Evolutionary conservation across 2,113 vertebrate genomes (phyloP), one percentile per base, ranked within the genome.

Genomic region (Symphodus melops): DNA sequence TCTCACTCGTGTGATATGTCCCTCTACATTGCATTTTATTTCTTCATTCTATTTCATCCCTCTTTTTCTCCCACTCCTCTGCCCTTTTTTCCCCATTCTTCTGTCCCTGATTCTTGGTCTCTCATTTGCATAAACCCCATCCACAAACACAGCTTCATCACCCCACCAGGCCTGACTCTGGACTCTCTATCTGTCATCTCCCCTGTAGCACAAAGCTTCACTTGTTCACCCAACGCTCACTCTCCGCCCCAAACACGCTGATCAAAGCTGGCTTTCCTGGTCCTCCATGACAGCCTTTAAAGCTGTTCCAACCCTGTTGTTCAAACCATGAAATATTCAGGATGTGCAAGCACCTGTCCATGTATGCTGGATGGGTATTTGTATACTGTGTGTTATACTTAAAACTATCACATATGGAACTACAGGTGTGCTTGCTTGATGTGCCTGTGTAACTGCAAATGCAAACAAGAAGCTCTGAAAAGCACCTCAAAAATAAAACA

Each of bases 301-400:
- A 82, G 58, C 68, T 25, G 54, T 71, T 82, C 65, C 81, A 83
- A 58, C 23, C 68, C 41, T 55, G 74, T 82, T 90, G 80, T 84
- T 86, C 64, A 48, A 59, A 46, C 42, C 65, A 86, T 93, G 72
- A 92, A 92, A 93, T 90, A 92, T 89, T 93, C 82, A 92, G 36
- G 36, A 25, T 23, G 33, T 70, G 72, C 89, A 79, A 67, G 57
- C 79, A 89, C 82, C 83, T 87, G 73, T 81, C 62, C 60, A 37
- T 75, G 75, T 68, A 37, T 51, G 33, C 33, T 9, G 52, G 37
- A 68, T 41, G 56, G n/a, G 28, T 48, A 48, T 48, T 48, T 48
- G 46, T 48, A 11, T 41, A 41, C 44, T 55, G 17, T 71, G 8
- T 72, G 42, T 46, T 67, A 59, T 5, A 8, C 12, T 19, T n/a